Evolutionary conservation across 2,888 invertebrate species (phyloP).

Genomic region (Salpingus planirostris): DNA sequence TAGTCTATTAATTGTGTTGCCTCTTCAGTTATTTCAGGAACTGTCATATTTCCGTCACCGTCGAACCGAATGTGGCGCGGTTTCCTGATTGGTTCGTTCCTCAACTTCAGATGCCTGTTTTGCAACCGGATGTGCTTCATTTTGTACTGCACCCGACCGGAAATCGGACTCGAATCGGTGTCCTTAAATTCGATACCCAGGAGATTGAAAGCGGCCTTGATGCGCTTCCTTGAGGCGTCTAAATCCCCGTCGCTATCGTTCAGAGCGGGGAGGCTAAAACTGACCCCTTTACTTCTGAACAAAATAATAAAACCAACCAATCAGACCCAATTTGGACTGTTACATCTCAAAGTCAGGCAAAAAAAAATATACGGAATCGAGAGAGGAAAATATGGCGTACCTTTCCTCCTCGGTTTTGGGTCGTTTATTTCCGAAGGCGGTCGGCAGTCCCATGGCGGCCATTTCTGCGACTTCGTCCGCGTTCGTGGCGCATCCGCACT

Average conservation of each 20-base stretch:
- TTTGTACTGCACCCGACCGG: conserved; percentile 55
- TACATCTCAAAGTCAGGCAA: too few species aligned
- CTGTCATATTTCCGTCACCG: conserved; percentile 53
- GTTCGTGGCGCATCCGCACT: conserved; percentile 9
- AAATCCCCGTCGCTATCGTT: too few species aligned
- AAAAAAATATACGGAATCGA: too few species aligned
- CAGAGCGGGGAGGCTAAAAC: too few species aligned
- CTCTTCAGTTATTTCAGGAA: conserved; percentile 31
- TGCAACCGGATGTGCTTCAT: conserved; percentile 52
- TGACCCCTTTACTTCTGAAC: too few species aligned
- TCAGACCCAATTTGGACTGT: too few species aligned
- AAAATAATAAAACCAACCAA: too few species aligned
- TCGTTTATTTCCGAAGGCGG: conserved; percentile 24
- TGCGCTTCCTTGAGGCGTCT: conserved; percentile 37
- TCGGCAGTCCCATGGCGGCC: conserved; percentile 33
- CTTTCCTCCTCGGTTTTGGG: conserved; percentile 2
- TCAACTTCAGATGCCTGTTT: conserved; percentile 48
- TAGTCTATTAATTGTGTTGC: conserved; percentile 10
- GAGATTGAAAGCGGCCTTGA: conserved; percentile 55
- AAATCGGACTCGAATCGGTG: conserved; percentile 33
- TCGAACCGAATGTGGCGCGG: conserved; percentile 57
- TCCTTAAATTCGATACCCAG: conserved; percentile 49
- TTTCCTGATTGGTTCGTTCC: conserved; percentile 28
- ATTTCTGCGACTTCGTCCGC: conserved; percentile 19
- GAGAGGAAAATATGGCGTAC: too few species aligned